Evolutionary conservation across 2,888 invertebrate genomes (phyloP).

Genomic region (Heteropelma amictum): DNA sequence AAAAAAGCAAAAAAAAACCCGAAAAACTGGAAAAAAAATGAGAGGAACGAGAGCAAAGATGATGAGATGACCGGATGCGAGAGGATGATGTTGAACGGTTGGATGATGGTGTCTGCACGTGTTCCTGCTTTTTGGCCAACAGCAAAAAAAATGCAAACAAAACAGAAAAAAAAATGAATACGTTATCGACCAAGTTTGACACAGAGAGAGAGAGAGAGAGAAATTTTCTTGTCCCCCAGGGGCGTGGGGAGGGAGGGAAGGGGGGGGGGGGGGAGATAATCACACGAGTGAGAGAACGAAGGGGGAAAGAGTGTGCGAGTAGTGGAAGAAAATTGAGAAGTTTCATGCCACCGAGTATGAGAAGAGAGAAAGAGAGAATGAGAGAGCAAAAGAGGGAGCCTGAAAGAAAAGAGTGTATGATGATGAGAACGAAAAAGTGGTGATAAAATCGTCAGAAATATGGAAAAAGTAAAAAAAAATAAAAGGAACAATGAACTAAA

Average conservation of each 20-base stretch:
- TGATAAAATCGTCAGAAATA: neutral
- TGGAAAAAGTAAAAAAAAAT: slow-evolving; percentile 34
- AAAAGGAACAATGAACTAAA: slow-evolving; percentile 37
- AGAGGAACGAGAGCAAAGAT: slow-evolving; percentile 25
- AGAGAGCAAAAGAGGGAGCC: too few relatives aligned
- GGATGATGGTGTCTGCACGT: slow-evolving; percentile 73
- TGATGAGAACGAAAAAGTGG: slow-evolving; percentile 16
- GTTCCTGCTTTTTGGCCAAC: slow-evolving; percentile 64
- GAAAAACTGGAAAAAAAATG: slow-evolving; percentile 61
- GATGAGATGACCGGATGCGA: slow-evolving; percentile 50
- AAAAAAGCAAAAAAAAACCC: slow-evolving; percentile 45
- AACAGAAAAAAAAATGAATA: slow-evolving; percentile 25
- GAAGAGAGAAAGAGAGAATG: slow-evolving; percentile 25
- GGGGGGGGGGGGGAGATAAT: neutral
- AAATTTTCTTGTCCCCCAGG: slow-evolving; percentile 23
- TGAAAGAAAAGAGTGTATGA: too few relatives aligned
- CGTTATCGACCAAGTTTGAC: slow-evolving; percentile 35
- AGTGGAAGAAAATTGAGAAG: neutral
- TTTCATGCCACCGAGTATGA: slow-evolving; percentile 13
- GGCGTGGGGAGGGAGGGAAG: neutral
- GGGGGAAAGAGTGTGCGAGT: slow-evolving; percentile 45
- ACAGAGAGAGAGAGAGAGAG: slow-evolving; percentile 35
- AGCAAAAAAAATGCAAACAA: slow-evolving; percentile 38
- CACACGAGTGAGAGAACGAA: slow-evolving; percentile 3
- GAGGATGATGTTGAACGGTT: slow-evolving; percentile 55